These are phyloP conservation scores for Melinaea marsaeus DNA, from an alignment of 2,888 invertebrate species.

Conservation along the genomic window DNA sequence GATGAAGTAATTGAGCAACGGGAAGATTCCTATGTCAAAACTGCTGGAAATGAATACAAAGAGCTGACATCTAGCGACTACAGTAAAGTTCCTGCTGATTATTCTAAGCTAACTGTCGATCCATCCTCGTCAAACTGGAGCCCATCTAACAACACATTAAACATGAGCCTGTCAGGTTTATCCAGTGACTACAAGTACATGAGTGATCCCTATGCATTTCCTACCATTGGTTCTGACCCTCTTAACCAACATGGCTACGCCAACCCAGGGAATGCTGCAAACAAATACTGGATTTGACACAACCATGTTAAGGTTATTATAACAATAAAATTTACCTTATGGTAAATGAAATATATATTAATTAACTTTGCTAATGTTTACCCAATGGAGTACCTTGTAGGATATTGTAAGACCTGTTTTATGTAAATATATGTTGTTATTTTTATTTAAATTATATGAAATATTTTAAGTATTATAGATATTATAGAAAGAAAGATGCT, in stretches of 20 bases:
- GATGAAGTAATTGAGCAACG: slow-evolving; percentile 67
- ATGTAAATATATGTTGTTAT: slow-evolving; percentile 38
- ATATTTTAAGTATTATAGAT: slow-evolving; percentile 38
- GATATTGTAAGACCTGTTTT: slow-evolving; percentile 22
- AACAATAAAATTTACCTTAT: slow-evolving; percentile 34
- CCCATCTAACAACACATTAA: slow-evolving; percentile 69
- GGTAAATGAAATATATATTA: slow-evolving; percentile 10
- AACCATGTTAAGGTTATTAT: neutral
- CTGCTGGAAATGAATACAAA: slow-evolving; percentile 63
- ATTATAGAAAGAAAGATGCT: slow-evolving; percentile 40
- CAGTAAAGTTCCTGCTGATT: slow-evolving; percentile 75
- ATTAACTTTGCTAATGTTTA: slow-evolving; percentile 23
- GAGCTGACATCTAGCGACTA: slow-evolving; percentile 74
- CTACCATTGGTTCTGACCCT: slow-evolving; percentile 63
- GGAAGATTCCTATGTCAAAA: slow-evolving; percentile 63
- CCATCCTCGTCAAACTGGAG: slow-evolving; percentile 77
- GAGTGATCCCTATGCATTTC: slow-evolving; percentile 72
- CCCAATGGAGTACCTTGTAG: slow-evolving; percentile 17
- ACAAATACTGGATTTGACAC: slow-evolving; percentile 75
- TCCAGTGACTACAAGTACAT: slow-evolving; percentile 74
- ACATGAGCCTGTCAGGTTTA: slow-evolving; percentile 70
- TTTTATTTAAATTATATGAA: slow-evolving; percentile 54
- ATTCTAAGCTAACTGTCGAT: slow-evolving; percentile 71
- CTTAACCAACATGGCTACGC: slow-evolving; percentile 69
- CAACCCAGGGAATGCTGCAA: slow-evolving; percentile 63